These are phyloP conservation scores for Pseudopipra pipra DNA, from an alignment of 2,113 vertebrate genomes.

Conservation along the genomic window DNA sequence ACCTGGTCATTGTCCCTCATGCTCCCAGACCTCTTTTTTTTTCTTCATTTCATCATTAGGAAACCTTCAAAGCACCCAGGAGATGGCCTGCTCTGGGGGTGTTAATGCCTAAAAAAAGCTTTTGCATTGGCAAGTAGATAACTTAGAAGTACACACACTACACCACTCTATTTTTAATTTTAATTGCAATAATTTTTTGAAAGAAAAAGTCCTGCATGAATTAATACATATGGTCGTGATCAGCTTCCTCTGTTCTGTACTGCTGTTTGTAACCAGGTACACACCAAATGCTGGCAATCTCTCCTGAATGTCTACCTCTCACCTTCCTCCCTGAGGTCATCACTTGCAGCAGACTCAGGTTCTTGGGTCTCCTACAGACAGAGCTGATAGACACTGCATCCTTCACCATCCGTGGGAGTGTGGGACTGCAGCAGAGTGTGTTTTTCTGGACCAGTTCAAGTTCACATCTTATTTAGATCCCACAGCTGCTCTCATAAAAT, in stretches of 20 bases:
- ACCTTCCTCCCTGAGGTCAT: background rate
- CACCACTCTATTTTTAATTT: background rate
- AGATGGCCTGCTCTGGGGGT: background rate
- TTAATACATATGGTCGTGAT: background rate
- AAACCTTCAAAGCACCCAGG: background rate
- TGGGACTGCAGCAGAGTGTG: background rate
- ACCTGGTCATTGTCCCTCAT: background rate
- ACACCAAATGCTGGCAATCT: background rate
- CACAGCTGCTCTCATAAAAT: background rate
- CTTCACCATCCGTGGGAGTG: background rate
- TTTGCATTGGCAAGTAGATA: background rate
- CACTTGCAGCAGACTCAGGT: background rate
- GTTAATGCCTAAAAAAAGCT: background rate
- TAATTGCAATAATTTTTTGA: background rate
- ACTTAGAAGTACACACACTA: background rate
- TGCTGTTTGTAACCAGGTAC: background rate
- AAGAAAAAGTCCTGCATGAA: background rate
- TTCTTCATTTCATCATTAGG: background rate
- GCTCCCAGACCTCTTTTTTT: background rate
- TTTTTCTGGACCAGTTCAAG: background rate
- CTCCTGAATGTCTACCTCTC: rapidly evolving
- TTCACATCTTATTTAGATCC: background rate
- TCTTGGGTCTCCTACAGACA: background rate
- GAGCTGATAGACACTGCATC: background rate
- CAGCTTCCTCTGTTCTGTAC: background rate